Evolutionary conservation across 2,888 invertebrate genomes (phyloP), one percentile per base, ranked within the genome.

Genomic region (Mimas tiliae): DNA sequence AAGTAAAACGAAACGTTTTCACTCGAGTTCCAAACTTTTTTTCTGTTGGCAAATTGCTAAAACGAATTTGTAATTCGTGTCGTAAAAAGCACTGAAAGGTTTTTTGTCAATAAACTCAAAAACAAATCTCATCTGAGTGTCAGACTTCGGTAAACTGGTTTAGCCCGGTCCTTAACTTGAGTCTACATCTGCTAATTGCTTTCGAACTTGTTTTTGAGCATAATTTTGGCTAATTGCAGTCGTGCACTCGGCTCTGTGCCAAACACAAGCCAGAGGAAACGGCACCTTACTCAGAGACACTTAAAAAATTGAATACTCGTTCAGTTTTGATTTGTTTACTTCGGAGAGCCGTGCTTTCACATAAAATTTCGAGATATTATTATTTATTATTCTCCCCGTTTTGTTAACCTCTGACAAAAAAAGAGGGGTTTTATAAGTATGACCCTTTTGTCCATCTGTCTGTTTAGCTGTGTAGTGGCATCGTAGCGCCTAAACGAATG

Each of bases 181-280:
- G 82, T 88, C 86, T 87, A 89, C 90, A 90, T 88, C 89, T 89
- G 88, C 87, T 90, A 91, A 92, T 91, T 91, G 88, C 88, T 90
- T 85, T 83, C 73, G 81, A 90, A 90, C 87, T 91, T 91, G 91
- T 92, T 93, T 91, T 91, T 85, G 85, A 87, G 85, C 88, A 91
- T 90, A 89, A 91, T 91, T 92, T 90, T 83, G 85, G 90, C 90
- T 92, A 93, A 93, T 91, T 91, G 90, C 90, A 83, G 80, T 80
- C 84, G 85, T 81, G 86, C 82, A 82, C 84, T 89, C 83, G 91
- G 91, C 88, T 72, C 72, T 63, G 72, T 72, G 89, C 90, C 91
- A 90, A 85, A 80, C 79, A 75, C 76, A 73, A 81, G 80, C 80
- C 79, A 74, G 79, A 76, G 77, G 79, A 82, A 84, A 86, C 79